Evolutionary conservation across 2,113 vertebrate species (phyloP).

Genomic region (Felis catus): DNA sequence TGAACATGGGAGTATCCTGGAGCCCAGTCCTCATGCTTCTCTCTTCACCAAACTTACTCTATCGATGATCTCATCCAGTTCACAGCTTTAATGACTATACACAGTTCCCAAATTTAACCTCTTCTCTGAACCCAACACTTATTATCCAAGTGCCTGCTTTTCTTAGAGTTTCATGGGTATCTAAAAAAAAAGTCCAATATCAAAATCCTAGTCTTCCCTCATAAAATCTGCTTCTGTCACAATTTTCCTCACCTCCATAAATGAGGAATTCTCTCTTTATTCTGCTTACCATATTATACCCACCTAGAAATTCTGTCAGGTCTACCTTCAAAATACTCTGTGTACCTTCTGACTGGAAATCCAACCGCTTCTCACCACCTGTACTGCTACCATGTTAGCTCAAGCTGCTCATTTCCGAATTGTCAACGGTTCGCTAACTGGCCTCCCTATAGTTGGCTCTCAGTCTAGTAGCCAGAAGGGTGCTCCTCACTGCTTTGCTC

Average conservation of each 20-base stretch:
- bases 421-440: background rate
- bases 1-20: background rate
- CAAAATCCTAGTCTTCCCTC: background rate
- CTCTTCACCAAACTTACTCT: background rate
- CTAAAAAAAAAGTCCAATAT: background rate
- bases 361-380: background rate
- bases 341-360: background rate
- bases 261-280: background rate
- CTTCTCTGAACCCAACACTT: background rate
- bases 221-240: background rate
- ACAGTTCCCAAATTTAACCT: background rate
- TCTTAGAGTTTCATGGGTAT: background rate
- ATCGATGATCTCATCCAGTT: background rate
- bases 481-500: background rate
- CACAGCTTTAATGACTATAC: background rate
- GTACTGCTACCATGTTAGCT: background rate
- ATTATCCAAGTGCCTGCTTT: background rate
- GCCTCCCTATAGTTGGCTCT: background rate
- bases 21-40: background rate
- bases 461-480: background rate
- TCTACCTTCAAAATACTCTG: conserved; percentile 3
- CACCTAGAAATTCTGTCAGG: background rate
- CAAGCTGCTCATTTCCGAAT: background rate
- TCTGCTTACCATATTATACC: background rate
- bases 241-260: background rate